phyloP scores from a whole-genome alignment of 1,140 invertebrate species.

The Pygmarrhopalites habei region DNA sequence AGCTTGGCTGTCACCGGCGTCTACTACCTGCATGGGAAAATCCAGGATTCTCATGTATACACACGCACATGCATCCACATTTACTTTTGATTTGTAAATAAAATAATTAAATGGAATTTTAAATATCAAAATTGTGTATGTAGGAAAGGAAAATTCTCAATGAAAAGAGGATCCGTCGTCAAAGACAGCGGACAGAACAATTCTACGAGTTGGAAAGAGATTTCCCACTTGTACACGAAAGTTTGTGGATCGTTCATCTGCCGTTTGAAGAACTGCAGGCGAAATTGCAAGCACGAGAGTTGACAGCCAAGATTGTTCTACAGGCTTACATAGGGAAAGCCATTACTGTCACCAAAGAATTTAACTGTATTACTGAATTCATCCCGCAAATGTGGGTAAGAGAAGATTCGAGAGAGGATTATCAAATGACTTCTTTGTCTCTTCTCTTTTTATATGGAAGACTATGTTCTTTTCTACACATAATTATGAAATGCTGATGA shows the following conservation, averaged over 20 bases:
- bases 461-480: neutral
- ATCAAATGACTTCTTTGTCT: no score
- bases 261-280: conserved; percentile 2
- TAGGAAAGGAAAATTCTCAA: no score
- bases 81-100: no score
- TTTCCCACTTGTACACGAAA: neutral
- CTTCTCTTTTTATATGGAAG: neutral
- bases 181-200: neutral
- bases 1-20: no score
- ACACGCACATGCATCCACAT: no score
- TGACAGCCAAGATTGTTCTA: neutral
- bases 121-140: no score
- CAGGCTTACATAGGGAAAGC: conserved; percentile 23
- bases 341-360: neutral
- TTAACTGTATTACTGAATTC: conserved; percentile 33
- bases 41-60: no score
- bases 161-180: no score
- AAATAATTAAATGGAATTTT: no score
- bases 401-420: no score
- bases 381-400: conserved; percentile 8
- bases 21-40: no score
- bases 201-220: neutral
- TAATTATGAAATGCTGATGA: neutral
- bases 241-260: neutral
- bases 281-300: conserved; percentile 8